Base-by-base conservation (phyloP, 2,888 invertebrate species). In the Spialia ferax region DNA sequence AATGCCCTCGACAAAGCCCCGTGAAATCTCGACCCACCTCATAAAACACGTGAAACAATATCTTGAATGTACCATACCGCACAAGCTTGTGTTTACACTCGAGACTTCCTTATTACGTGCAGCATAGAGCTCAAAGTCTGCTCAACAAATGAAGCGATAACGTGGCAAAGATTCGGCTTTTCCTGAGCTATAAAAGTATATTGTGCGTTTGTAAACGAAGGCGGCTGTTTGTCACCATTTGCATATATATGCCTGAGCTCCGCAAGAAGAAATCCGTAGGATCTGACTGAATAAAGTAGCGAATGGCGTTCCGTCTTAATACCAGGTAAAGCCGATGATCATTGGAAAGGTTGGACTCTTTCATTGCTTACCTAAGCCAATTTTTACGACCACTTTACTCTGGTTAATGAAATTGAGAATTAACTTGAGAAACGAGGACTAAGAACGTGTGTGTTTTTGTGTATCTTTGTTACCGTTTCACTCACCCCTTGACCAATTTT, bases 21-120 rank as follows among this genome's bases (percentile, higher is more conserved):
- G 87, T 85, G 88, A 88, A 91, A 91, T 90, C 89, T 86, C 86
- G 82, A 85, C 83, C 87, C 91, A 92, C 91, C 90, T 91, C 93
- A 92, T 93, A 92, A 93, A 93, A 89, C 91, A 91, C 88, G 87
- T 88, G 90, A 92, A 92, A 92, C 91, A 92, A 93, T 92, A 91
- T 92, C 91, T 88, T 78, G 76, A 76, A 73, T 76, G 78, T 78
- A 71, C 77, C 71, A 56, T 56, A 68, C 74, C 70, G 65, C 69
- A 69, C 75, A 63, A 32, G n/a, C 22, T 26, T n/a, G 26, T 4
- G 22, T 52, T 22, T 50, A 22, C 60, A 56, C 7, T n/a, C 35
- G 0, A 5, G 20, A 48, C 23, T 52, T 59, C 72, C 64, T 64
- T 76, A 79, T 72, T 63, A 6, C 5, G 54, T 50, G 62, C 4